These are phyloP conservation scores for Notolabrus celidotus DNA, from an alignment of 2,797 vertebrate species.

Conservation along the genomic window DNA sequence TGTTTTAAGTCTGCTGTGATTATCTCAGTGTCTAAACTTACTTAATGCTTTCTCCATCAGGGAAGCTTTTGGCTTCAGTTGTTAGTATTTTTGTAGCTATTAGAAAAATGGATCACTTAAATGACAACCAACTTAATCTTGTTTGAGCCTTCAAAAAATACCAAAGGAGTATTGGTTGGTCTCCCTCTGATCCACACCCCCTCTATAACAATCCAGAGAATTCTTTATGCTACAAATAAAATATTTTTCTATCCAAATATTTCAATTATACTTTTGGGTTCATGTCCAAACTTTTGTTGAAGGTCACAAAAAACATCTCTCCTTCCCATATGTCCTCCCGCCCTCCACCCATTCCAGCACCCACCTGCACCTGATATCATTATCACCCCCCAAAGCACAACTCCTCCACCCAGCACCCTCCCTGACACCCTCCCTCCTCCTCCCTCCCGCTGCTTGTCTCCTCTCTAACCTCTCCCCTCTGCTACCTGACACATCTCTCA, in stretches of 20 bases:
- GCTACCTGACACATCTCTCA: conserved; percentile 68
- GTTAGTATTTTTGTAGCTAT: no score
- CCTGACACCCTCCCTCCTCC: conserved; percentile 58
- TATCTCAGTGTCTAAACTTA: no score
- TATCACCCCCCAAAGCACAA: conserved; percentile 58
- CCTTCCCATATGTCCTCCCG: no score
- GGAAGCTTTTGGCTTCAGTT: no score
- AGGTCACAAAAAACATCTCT: conserved; percentile 57
- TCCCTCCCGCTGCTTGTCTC: conserved; percentile 54
- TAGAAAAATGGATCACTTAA: no score
- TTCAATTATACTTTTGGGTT: not conserved
- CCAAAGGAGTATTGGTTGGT: no score
- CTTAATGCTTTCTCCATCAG: no score
- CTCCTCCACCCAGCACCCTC: conserved; percentile 50
- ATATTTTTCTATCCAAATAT: conserved; percentile 1
- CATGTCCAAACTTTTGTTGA: conserved; percentile 42
- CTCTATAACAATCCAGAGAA: no score
- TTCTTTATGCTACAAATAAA: not conserved
- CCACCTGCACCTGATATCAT: conserved; percentile 68
- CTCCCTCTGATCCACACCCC: no score
- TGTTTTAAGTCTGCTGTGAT: no score
- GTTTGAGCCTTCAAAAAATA: no score
- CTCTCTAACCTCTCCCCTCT: conserved; percentile 64
- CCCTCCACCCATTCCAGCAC: conserved; percentile 28
- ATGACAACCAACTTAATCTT: no score